Evolutionary conservation across 2,888 invertebrate genomes (phyloP).

Genomic region (Metopia argyrocephala): DNA sequence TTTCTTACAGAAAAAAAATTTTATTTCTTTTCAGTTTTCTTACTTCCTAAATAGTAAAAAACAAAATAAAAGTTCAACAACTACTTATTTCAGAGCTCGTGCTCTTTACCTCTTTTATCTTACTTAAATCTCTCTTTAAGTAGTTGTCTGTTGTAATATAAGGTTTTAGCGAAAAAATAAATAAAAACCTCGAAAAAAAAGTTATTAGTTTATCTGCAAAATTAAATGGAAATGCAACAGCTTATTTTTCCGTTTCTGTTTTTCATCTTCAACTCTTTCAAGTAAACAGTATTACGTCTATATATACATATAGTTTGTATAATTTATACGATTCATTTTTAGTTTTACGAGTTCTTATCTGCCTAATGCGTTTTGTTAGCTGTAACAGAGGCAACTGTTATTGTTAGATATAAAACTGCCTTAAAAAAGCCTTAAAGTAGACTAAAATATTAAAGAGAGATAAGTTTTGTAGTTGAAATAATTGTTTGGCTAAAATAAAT

Average conservation of each 20-base stretch:
- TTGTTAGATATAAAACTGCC: neutral
- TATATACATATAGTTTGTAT: slow-evolving; percentile 14
- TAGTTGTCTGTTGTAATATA: slow-evolving; percentile 41
- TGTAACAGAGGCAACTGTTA: neutral
- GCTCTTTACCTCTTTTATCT: slow-evolving; percentile 14
- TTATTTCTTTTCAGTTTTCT: neutral
- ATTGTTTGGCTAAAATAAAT: neutral
- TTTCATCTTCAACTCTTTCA: neutral
- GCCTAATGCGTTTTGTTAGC: slow-evolving; percentile 15
- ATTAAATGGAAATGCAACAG: slow-evolving; percentile 61
- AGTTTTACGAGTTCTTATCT: neutral
- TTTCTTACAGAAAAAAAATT: slow-evolving; percentile 1
- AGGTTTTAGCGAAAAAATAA: neutral
- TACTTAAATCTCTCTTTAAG: slow-evolving; percentile 21
- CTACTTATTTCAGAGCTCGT: neutral
- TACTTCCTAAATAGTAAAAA: neutral
- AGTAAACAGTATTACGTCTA: neutral
- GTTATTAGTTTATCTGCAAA: slow-evolving; percentile 48
- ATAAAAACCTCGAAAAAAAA: slow-evolving; percentile 36
- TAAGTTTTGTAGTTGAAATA: slow-evolving; percentile 21
- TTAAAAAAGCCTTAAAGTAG: slow-evolving; percentile 4
- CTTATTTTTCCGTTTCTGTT: slow-evolving; percentile 42
- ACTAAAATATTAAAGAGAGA: neutral
- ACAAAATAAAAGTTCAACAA: slow-evolving; percentile 41
- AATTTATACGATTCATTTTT: neutral